These are phyloP conservation scores for Drosophila neonasuta DNA, from an alignment of 2,888 invertebrate species.

Conservation along the genomic window DNA sequence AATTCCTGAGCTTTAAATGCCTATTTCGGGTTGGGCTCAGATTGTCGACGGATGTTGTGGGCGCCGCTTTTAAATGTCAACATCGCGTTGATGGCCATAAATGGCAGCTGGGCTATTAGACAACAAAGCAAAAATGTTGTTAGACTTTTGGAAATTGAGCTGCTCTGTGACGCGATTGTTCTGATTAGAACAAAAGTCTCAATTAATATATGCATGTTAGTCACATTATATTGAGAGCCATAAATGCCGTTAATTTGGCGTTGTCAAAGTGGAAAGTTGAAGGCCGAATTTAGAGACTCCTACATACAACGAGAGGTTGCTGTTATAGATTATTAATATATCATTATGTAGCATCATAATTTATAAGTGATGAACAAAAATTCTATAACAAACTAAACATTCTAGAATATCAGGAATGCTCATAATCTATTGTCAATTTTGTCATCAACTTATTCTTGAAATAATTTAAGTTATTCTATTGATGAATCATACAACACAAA, in stretches of 20 bases:
- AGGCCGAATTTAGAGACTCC: background rate
- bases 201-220: slow-evolving; percentile 19
- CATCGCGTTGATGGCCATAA: slow-evolving; percentile 54
- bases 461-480: no score
- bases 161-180: slow-evolving; percentile 31
- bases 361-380: no score
- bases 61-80: slow-evolving; percentile 69
- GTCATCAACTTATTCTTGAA: no score
- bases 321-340: background rate
- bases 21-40: slow-evolving; percentile 58
- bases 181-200: slow-evolving; percentile 40
- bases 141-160: slow-evolving; percentile 40
- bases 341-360: no score
- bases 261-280: slow-evolving; percentile 42
- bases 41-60: slow-evolving; percentile 68
- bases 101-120: slow-evolving; percentile 66
- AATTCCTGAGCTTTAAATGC: slow-evolving; percentile 45
- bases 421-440: no score
- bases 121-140: slow-evolving; percentile 20
- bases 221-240: slow-evolving; percentile 5
- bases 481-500: no score
- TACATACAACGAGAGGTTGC: background rate
- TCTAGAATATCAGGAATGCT: no score
- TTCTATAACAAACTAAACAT: no score
- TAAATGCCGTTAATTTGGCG: slow-evolving; percentile 25